Percentiles rank a stretch among this genome's conserved stretches.
Evolutionary conservation across 2,797 vertebrate genomes (phyloP).

Genomic region (Aulostomus chinensis): DNA sequence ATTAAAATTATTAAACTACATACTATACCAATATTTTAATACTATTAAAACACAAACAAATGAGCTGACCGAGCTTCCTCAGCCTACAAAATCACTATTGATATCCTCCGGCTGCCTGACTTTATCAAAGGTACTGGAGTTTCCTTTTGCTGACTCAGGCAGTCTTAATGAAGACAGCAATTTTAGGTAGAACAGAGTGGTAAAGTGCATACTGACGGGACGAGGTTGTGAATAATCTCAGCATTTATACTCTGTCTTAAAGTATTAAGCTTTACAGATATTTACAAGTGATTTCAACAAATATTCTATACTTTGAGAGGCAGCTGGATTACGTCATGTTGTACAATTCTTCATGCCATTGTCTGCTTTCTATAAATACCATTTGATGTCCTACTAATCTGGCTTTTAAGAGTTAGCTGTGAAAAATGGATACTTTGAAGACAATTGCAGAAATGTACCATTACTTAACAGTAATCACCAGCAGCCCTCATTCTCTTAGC

Average conservation of each 20-base stretch:
- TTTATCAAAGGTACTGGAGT: conserved; percentile 1
- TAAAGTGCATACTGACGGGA: too few species aligned
- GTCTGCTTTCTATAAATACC: conserved; percentile 4
- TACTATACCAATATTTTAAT: too few species aligned
- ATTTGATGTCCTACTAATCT: conserved; percentile 8
- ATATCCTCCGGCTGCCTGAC: conserved; percentile 7
- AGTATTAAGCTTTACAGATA: not conserved
- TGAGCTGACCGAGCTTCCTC: too few species aligned
- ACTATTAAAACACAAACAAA: too few species aligned
- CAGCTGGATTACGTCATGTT: not conserved
- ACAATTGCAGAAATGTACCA: conserved; percentile 7
- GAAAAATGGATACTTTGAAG: conserved; percentile 16
- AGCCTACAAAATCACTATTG: not conserved
- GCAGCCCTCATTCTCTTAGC: conserved; percentile 1
- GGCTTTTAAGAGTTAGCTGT: conserved; percentile 13
- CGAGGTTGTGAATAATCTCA: not conserved
- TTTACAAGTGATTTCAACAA: too few species aligned
- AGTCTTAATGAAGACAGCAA: not conserved
- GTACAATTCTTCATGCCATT: not conserved
- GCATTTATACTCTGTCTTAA: not conserved
- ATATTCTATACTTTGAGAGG: too few species aligned
- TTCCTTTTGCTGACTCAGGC: not conserved
- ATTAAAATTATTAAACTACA: too few species aligned
- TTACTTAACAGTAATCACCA: conserved; percentile 12
- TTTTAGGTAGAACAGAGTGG: too few species aligned